Conservation (phyloP, 2,888 invertebrate genomes). For the Proisotoma minuta region DNA sequence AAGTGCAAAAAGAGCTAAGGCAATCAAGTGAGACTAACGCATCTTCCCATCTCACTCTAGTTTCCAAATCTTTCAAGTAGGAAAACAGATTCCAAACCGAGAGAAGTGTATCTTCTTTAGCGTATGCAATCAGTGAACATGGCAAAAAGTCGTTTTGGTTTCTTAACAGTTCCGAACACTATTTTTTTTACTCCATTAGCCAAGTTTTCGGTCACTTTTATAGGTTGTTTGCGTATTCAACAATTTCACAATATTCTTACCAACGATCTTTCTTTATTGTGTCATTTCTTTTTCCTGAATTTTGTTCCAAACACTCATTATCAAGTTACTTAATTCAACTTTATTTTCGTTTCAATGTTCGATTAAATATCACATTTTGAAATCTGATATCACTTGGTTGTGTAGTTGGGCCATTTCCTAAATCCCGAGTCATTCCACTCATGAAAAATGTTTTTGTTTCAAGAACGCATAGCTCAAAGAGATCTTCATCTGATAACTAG, state of each 20-base stretch:
- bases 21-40: background rate
- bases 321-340: background rate
- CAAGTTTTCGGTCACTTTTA: slow-evolving; percentile 3
- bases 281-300: too few species aligned
- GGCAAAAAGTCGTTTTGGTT: slow-evolving; percentile 11
- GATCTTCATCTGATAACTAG: too few species aligned
- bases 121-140: background rate
- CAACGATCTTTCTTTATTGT: background rate
- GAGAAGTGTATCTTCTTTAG: too few species aligned
- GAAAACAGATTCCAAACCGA: too few species aligned
- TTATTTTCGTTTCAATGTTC: background rate
- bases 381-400: too few species aligned
- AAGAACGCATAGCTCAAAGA: too few species aligned
- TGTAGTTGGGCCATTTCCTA: too few species aligned
- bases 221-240: too few species aligned
- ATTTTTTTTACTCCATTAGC: background rate
- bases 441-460: too few species aligned
- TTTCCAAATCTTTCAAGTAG: background rate
- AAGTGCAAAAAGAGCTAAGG: slow-evolving; percentile 3
- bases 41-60: background rate
- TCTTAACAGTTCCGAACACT: background rate
- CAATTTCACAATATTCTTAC: background rate
- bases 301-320: too few species aligned
- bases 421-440: too few species aligned
- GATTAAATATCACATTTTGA: too few species aligned